These are phyloP conservation scores for Hyposmocoma kahamanoa DNA, from an alignment of 1,140 invertebrate species.

Conservation along the genomic window DNA sequence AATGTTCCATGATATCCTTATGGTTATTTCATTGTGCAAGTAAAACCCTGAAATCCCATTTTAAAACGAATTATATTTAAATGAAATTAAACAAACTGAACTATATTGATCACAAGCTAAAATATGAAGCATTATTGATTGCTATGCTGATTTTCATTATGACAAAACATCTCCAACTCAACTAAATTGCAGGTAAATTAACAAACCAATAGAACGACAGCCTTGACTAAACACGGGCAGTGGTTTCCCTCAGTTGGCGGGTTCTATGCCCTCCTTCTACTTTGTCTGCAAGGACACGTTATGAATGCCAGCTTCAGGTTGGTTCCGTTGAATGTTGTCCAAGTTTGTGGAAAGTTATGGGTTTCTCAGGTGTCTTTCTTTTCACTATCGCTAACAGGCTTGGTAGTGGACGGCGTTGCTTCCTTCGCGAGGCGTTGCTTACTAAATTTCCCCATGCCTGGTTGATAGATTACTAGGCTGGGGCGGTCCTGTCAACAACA, in stretches of 20 bases:
- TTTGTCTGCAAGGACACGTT: constrained; percentile 34
- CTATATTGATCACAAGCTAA: constrained; percentile 56
- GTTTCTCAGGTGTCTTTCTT: constrained; percentile 64
- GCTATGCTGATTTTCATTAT: constrained; percentile 41
- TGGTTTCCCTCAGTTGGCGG: constrained; percentile 49
- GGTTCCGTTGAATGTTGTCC: constrained; percentile 64
- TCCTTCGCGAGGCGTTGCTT: constrained; percentile 79
- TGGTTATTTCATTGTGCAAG: constrained; percentile 2
- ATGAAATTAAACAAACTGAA: constrained; percentile 63
- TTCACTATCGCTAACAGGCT: constrained; percentile 54
- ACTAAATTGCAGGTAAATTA: constrained; percentile 45
- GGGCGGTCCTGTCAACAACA: constrained; percentile 80
- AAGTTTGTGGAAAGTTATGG: constrained; percentile 36
- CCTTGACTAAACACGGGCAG: constrained; percentile 42
- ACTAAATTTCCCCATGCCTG: constrained; percentile 83
- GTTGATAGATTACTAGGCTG: constrained; percentile 81
- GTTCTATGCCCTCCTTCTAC: constrained; percentile 38
- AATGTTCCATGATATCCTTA: neutral
- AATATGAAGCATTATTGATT: constrained; percentile 47
- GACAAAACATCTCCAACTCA: constrained; percentile 40
- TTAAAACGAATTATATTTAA: constrained; percentile 63
- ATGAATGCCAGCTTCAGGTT: constrained; percentile 60
- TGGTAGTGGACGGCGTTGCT: constrained; percentile 54
- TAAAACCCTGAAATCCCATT: constrained; percentile 21
- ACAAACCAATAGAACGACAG: constrained; percentile 42